Evolutionary conservation across 2,888 invertebrate species (phyloP).

Genomic region (Monoplex corrugatus): DNA sequence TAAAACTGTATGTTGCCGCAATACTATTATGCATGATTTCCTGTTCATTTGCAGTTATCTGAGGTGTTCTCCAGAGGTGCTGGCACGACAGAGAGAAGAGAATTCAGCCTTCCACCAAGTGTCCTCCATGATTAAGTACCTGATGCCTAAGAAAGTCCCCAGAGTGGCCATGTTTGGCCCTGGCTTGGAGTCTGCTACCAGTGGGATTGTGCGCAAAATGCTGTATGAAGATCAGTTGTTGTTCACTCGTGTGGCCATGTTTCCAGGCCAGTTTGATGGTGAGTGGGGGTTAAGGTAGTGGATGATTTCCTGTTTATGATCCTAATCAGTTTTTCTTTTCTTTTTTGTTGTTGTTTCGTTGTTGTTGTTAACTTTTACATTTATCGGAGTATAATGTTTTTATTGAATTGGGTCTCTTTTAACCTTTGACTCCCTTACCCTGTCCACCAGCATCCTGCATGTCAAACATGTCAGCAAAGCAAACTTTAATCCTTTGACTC

Average conservation of each 20-base stretch:
- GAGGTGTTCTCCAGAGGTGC: slow-evolving; percentile 71
- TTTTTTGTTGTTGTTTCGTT: no score
- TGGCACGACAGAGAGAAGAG: slow-evolving; percentile 58
- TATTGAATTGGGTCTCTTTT: no score
- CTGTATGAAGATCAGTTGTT: slow-evolving; percentile 63
- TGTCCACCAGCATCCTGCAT: no score
- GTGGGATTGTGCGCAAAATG: slow-evolving; percentile 68
- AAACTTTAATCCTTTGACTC: no score
- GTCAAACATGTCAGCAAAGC: no score
- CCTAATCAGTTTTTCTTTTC: no score
- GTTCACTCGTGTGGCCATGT: slow-evolving; percentile 68
- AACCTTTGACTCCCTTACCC: no score
- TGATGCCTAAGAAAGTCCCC: slow-evolving; percentile 74
- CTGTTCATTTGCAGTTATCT: slow-evolving; percentile 67
- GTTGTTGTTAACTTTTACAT: not conserved
- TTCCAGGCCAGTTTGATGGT: slow-evolving; percentile 77
- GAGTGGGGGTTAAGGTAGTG: slow-evolving; percentile 21
- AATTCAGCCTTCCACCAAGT: slow-evolving; percentile 70
- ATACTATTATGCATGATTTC: no score
- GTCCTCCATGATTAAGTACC: slow-evolving; percentile 68
- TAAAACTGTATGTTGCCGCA: no score
- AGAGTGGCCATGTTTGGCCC: slow-evolving; percentile 77
- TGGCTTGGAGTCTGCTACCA: slow-evolving; percentile 73
- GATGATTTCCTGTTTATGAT: no score
- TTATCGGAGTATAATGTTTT: no score